Base-by-base conservation (phyloP, 35 echinoderm and acorn worm species). In the Apostichopus japonicus region DNA sequence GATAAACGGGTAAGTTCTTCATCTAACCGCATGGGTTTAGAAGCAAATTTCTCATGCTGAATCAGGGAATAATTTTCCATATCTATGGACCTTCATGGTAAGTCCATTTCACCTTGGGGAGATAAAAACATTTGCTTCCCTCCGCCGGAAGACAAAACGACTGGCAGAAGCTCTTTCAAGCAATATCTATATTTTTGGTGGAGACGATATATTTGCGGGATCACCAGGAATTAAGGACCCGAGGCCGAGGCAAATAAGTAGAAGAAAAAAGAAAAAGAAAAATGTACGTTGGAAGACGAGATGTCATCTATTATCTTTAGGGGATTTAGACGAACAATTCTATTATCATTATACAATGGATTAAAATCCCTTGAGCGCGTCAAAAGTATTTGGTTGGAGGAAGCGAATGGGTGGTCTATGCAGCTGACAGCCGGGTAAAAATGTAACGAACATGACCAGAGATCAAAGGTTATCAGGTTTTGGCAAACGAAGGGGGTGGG, bases 51-150 rank as follows among this genome's bases (percentile, higher is more conserved):
- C 63, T 67, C 33, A 44, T 67, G 63, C 19, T 19, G 22, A 75
- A 75, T 75, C 17, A 19, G 71, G n/a, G n/a, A 19, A 75, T 75
- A 19, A 19, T 11, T 73, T 73, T 75, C 71, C 71, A 23, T 75
- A 75, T 75, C 71, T 75, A 7, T 75, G 33, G 71, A 75, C 71
- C 71, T 75, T 75, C 15, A 21, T 75, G 71, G n/a, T n/a, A 44
- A 75, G 71, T 75, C 71, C 71, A 23, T 75, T 23, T 75, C 71
- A 75, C 71, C 71, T 75, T 75, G 71, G 71, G 71, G 71, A 75
- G 11, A 75, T 75, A 14, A 75, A 75, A 23, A 75, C 71, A 75
- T 23, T 44, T 44, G 33, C 33, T 24, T 75, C n/a, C n/a, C n/a
- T 6, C 70, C 70, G 70, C 70, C 70, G 70, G 70, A 73, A 73